A percentile compares a stretch with the other conserved stretches of the same genome.
phyloP scores from a whole-genome alignment of 2,888 invertebrate genomes.

The Pseudeuparius sepicola region DNA sequence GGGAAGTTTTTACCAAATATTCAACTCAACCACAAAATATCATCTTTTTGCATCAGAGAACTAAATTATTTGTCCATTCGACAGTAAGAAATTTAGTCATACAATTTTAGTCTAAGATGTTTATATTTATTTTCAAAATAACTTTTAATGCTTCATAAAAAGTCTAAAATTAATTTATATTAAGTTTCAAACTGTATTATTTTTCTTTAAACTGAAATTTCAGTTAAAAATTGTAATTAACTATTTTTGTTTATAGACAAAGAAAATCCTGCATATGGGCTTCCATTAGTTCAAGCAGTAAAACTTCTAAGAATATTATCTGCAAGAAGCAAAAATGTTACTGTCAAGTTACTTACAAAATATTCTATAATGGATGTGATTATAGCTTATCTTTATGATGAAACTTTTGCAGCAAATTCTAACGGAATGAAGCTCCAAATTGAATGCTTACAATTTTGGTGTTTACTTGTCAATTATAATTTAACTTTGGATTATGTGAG shows the following conservation, averaged over 20 bases:
- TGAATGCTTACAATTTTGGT: conserved; percentile 51
- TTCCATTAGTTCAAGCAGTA: conserved; percentile 59
- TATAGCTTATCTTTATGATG: conserved; percentile 46
- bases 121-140: too few relatives aligned
- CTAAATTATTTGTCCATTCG: too few relatives aligned
- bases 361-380: conserved; percentile 47
- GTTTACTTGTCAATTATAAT: conserved; percentile 46
- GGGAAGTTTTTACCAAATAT: too few relatives aligned
- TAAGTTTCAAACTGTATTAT: too few relatives aligned
- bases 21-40: too few relatives aligned
- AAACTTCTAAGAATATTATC: conserved; percentile 64
- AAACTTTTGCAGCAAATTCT: conserved; percentile 41
- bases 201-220: too few relatives aligned
- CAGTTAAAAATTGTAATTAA: too few relatives aligned
- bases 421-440: conserved; percentile 51
- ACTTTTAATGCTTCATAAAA: too few relatives aligned
- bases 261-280: conserved; percentile 44
- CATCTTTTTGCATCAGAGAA: too few relatives aligned
- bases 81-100: too few relatives aligned
- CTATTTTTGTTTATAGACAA: conserved; percentile 7
- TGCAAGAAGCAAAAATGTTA: conserved; percentile 48
- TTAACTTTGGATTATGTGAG: conserved; percentile 41
- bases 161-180: too few relatives aligned
- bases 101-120: too few relatives aligned
- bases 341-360: conserved; percentile 43